Conservation (phyloP, 2,797 vertebrate species). For the Notoglanidium macrostoma region DNA sequence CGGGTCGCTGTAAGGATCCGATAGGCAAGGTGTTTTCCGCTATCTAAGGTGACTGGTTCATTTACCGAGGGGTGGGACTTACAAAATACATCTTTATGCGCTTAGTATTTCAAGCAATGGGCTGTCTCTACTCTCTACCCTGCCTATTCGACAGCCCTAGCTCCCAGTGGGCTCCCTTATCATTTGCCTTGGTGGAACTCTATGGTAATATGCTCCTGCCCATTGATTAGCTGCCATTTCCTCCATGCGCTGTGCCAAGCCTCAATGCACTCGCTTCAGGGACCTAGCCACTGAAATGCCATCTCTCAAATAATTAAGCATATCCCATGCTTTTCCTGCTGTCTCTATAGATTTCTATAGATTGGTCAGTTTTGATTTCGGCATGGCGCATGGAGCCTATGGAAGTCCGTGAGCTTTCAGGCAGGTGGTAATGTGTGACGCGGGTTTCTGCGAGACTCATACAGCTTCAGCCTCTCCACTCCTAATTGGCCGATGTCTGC, state of each 20-base stretch:
- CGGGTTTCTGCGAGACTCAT: not conserved
- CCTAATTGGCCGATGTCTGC: slow-evolving; percentile 56
- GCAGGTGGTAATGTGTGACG: not conserved
- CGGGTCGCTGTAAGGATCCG: not conserved
- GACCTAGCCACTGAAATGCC: slow-evolving; percentile 54
- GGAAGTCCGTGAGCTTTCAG: slow-evolving; percentile 19
- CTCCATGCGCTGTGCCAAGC: slow-evolving; percentile 61
- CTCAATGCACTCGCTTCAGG: slow-evolving; percentile 45
- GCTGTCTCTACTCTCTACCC: not conserved
- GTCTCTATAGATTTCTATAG: slow-evolving; percentile 47
- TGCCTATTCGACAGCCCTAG: slow-evolving; percentile 54
- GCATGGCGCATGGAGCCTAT: not conserved
- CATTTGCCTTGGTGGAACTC: slow-evolving; percentile 68
- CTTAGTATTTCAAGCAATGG: slow-evolving; percentile 5
- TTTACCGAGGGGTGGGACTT: not conserved
- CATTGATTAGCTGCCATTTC: slow-evolving; percentile 75
- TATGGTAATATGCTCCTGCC: slow-evolving; percentile 64
- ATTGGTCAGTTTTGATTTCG: slow-evolving; percentile 38
- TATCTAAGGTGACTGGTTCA: not conserved
- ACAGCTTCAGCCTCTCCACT: slow-evolving; percentile 26
- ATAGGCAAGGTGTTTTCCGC: not conserved
- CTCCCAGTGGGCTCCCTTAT: slow-evolving; percentile 67
- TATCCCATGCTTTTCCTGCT: slow-evolving; percentile 41
- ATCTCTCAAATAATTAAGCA: slow-evolving; percentile 59
- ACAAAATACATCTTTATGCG: not conserved